phyloP scores from a whole-genome alignment of 2,113 vertebrate species.

The Coregonus clupeaformis region DNA sequence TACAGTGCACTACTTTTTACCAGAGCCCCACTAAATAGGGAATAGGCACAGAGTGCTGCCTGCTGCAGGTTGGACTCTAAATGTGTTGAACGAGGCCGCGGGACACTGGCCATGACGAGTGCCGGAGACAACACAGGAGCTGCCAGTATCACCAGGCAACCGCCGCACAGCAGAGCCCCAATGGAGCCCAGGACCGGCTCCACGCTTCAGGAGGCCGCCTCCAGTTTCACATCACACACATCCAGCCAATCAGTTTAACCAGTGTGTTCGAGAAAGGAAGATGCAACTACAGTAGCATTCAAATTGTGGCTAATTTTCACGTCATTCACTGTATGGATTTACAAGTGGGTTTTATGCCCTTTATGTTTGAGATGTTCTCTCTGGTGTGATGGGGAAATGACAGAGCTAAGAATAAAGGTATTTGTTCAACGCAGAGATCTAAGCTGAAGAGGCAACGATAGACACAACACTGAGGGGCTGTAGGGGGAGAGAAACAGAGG shows the following conservation, averaged over 20 bases:
- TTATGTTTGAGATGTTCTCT: constrained; percentile 10
- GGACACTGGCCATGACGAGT: neutral
- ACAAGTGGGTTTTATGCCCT: neutral
- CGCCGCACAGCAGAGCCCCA: neutral
- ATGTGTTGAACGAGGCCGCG: constrained; percentile 22
- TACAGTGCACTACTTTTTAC: neutral
- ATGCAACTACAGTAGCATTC: neutral
- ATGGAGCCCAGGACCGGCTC: constrained; percentile 5
- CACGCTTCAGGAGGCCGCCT: constrained; percentile 34
- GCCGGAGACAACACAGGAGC: constrained; percentile 19
- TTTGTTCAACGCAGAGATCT: constrained; percentile 34
- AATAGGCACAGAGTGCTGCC: neutral
- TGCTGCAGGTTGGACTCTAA: constrained; percentile 9
- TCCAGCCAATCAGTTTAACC: constrained; percentile 32
- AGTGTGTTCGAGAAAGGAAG: neutral
- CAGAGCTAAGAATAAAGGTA: constrained; percentile 33
- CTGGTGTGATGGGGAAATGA: constrained; percentile 35
- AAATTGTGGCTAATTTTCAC: neutral
- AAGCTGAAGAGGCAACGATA: constrained; percentile 40
- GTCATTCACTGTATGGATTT: neutral
- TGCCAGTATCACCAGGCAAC: constrained; percentile 62
- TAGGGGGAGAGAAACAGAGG: constrained; percentile 29
- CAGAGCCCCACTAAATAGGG: too few species aligned
- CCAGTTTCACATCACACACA: constrained; percentile 19
- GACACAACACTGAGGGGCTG: constrained; percentile 21